phyloP scores from a whole-genome alignment of 2,113 vertebrate genomes.

The Corvus moneduloides region DNA sequence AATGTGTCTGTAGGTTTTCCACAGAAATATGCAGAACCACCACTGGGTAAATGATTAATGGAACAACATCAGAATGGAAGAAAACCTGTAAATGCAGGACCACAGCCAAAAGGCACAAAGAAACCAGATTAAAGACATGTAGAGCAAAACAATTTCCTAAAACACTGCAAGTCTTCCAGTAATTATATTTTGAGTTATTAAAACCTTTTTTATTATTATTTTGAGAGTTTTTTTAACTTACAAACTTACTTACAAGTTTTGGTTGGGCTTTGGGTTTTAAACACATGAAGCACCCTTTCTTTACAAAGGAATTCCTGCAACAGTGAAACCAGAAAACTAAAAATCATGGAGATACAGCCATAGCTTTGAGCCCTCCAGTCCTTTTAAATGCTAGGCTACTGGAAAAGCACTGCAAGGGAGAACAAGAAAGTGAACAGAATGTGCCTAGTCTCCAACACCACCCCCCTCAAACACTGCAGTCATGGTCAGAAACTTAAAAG shows the following conservation, averaged over 20 bases:
- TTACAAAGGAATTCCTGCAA: neutral
- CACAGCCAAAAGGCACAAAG: conserved; percentile 28
- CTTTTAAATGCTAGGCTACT: neutral
- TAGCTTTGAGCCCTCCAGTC: neutral
- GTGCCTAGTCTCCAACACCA: neutral
- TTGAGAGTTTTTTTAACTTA: neutral
- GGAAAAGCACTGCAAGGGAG: neutral
- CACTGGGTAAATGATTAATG: conserved; percentile 15
- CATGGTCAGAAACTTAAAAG: conserved; percentile 38
- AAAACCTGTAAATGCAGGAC: conserved; percentile 38
- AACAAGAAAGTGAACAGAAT: neutral
- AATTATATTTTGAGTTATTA: neutral
- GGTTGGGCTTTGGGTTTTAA: neutral
- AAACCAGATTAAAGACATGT: conserved; percentile 21
- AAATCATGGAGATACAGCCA: neutral
- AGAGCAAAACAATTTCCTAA: conserved; percentile 28
- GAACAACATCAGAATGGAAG: conserved; percentile 33
- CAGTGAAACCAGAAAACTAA: neutral
- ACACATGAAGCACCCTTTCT: neutral
- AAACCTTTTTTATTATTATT: neutral
- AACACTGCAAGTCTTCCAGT: neutral
- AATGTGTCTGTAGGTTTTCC: neutral
- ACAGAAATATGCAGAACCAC: neutral
- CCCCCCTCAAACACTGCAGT: neutral
- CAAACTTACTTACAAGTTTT: neutral